These are phyloP conservation scores for Bombus sibiricus DNA, from an alignment of 1,140 invertebrate species.

Conservation along the genomic window DNA sequence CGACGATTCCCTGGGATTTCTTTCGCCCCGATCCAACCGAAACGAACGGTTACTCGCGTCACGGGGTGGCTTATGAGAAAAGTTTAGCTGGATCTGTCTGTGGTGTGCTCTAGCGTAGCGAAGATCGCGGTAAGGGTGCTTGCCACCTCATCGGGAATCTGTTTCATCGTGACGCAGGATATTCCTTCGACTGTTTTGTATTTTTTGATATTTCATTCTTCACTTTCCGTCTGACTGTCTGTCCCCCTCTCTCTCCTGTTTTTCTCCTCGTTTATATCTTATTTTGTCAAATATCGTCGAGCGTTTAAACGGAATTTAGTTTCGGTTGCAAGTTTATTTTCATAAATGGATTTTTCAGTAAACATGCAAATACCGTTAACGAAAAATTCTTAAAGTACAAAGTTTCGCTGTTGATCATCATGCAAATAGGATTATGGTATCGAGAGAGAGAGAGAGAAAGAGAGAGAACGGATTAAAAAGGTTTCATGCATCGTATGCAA, in stretches of 20 bases:
- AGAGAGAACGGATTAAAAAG: neutral
- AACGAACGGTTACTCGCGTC: neutral
- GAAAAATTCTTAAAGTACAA: conserved; percentile 38
- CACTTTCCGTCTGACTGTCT: no score
- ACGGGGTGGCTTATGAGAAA: conserved; percentile 5
- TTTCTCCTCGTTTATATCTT: neutral
- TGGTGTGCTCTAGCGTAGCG: no score
- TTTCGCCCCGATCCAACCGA: neutral
- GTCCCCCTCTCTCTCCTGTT: neutral
- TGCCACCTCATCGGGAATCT: neutral
- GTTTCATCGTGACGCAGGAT: neutral
- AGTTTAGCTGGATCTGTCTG: neutral
- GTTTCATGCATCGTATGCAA: conserved; percentile 21
- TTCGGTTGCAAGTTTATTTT: neutral
- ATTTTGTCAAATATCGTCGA: neutral
- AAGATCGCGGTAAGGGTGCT: neutral
- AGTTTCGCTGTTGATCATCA: conserved; percentile 18
- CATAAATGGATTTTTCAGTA: conserved; percentile 40
- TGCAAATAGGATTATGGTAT: conserved; percentile 38
- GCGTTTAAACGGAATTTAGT: neutral
- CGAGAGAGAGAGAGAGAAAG: neutral
- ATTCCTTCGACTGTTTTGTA: neutral
- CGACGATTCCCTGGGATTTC: neutral
- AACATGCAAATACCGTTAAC: conserved; percentile 53
- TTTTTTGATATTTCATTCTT: neutral